These are phyloP conservation scores for Oreohelix idahoensis DNA, from an alignment of 1,140 invertebrate species.

Conservation along the genomic window DNA sequence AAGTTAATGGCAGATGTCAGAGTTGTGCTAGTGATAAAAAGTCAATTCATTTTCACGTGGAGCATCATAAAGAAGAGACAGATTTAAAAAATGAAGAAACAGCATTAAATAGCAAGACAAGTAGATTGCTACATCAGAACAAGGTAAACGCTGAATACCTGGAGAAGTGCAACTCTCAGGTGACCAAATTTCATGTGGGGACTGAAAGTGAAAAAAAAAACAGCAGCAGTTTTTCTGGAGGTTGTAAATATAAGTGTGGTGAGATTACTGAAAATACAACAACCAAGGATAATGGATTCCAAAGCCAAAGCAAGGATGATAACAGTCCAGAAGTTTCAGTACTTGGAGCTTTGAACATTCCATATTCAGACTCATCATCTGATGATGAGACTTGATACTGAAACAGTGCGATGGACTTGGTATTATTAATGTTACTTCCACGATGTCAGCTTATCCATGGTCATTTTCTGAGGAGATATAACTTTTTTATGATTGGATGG, in stretches of 20 bases:
- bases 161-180: background rate
- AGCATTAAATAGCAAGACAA: background rate
- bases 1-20: background rate
- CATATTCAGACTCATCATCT: constrained; percentile 30
- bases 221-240: background rate
- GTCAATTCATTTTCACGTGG: background rate
- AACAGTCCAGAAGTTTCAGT: background rate
- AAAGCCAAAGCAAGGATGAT: background rate
- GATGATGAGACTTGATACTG: background rate
- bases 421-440: too few species aligned
- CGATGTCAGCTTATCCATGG: too few species aligned
- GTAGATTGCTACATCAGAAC: background rate
- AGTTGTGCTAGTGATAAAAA: background rate
- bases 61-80: background rate
- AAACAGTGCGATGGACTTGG: too few species aligned
- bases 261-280: background rate
- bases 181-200: background rate
- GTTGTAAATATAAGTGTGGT: background rate
- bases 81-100: background rate
- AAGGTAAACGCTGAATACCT: background rate
- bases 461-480: too few species aligned
- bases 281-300: too few species aligned
- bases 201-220: background rate
- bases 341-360: constrained; percentile 6
- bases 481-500: too few species aligned